A percentile compares a stretch with the other conserved stretches of the same genome.
phyloP scores from a whole-genome alignment of 2,797 vertebrate genomes.

The Danio choprae region DNA sequence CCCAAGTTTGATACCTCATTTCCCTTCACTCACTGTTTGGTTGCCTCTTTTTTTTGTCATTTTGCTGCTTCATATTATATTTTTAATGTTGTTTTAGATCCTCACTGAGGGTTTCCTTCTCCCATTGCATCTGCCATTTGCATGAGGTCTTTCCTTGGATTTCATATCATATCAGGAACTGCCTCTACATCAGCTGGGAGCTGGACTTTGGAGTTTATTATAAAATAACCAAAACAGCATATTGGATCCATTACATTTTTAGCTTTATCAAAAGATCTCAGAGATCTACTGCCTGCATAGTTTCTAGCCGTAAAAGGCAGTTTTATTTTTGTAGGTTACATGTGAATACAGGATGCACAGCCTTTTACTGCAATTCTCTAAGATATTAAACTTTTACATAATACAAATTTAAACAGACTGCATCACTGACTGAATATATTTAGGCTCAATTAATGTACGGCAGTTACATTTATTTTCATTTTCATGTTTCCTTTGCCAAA shows the following conservation, averaged over 20 bases:
- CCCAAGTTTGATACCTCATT: conserved; percentile 44
- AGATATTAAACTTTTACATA: conserved; percentile 40
- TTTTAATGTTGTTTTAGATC: conserved; percentile 75
- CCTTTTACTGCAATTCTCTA: conserved; percentile 23
- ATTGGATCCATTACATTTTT: conserved; percentile 18
- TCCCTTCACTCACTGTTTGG: conserved; percentile 39
- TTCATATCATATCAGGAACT: conserved; percentile 70
- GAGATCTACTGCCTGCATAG: conserved; percentile 3
- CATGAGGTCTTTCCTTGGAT: conserved; percentile 75
- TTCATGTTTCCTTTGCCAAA: conserved; percentile 63
- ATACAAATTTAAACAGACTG: conserved; percentile 46
- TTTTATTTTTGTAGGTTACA: not conserved
- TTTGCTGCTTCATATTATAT: conserved; percentile 52
- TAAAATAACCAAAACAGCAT: conserved; percentile 2
- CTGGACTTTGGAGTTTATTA: conserved; percentile 39
- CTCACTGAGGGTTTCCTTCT: conserved; percentile 74
- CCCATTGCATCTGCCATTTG: conserved; percentile 72
- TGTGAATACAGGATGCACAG: conserved; percentile 35
- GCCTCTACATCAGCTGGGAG: conserved; percentile 40
- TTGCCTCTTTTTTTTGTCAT: conserved; percentile 39
- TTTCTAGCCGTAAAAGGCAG: conserved; percentile 9
- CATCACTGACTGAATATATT: conserved; percentile 46
- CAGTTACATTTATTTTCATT: conserved; percentile 51
- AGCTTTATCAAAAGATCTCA: not conserved
- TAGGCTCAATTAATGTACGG: conserved; percentile 31